Evolutionary conservation across 2,888 invertebrate genomes (phyloP).

Genomic region (Arge pagana): DNA sequence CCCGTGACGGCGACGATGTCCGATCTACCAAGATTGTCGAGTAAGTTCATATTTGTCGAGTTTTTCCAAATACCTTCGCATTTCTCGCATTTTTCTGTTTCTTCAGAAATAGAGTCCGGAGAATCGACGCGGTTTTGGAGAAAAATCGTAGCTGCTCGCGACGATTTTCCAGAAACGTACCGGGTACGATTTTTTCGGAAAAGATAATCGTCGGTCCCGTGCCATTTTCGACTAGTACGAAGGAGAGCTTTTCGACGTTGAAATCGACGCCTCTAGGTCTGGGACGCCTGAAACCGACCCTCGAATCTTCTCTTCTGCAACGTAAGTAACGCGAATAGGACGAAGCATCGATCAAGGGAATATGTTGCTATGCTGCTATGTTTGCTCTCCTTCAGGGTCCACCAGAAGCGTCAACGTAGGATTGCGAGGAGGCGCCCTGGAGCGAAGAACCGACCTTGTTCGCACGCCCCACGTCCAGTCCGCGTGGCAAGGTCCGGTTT

Average conservation of each 20-base stretch:
- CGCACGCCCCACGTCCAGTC: conserved; percentile 44
- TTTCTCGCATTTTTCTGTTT: too few species aligned
- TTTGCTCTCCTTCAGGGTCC: conserved; percentile 26
- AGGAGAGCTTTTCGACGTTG: conserved; percentile 53
- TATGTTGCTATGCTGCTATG: neutral
- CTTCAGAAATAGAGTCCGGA: too few species aligned
- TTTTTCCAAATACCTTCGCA: too few species aligned
- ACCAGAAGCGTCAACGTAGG: conserved; percentile 35
- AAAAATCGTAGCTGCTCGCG: too few species aligned
- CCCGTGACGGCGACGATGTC: too few species aligned
- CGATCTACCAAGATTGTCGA: too few species aligned
- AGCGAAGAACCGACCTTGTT: conserved; percentile 37
- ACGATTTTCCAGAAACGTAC: conserved; percentile 46
- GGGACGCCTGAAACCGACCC: conserved; percentile 40
- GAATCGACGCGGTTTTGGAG: too few species aligned
- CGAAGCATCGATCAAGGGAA: neutral
- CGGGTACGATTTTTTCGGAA: conserved; percentile 52
- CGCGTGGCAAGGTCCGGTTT: conserved; percentile 49
- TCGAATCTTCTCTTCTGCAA: conserved; percentile 40
- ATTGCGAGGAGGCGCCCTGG: conserved; percentile 32
- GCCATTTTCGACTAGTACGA: conserved; percentile 48
- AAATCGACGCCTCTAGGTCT: conserved; percentile 50
- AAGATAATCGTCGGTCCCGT: conserved; percentile 53
- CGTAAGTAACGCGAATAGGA: too few species aligned
- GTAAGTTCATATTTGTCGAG: too few species aligned